Evolutionary conservation across 2,113 vertebrate species (phyloP).

Genomic region (Hippolais icterina): DNA sequence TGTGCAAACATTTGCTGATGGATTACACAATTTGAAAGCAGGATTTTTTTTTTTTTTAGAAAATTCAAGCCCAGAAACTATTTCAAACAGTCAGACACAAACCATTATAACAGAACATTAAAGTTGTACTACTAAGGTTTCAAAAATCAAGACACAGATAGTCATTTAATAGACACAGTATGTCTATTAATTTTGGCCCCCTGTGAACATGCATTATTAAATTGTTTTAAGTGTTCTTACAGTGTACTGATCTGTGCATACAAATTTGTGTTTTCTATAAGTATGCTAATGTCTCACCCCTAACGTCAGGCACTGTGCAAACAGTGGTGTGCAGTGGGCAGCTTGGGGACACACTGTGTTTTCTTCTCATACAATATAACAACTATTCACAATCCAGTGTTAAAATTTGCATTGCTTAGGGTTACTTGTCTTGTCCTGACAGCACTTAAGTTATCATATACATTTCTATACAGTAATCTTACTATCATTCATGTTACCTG

Average conservation of each 20-base stretch:
- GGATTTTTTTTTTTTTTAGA: background rate
- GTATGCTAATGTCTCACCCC: background rate
- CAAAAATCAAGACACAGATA: background rate
- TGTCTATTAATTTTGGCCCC: background rate
- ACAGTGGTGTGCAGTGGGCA: background rate
- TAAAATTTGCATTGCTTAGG: background rate
- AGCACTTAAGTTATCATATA: background rate
- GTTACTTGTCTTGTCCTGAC: background rate
- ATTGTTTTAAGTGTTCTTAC: background rate
- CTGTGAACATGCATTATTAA: background rate
- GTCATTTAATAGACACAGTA: too few species aligned
- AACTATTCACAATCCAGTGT: background rate
- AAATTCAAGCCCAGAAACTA: background rate
- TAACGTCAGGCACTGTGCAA: background rate
- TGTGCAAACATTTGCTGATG: background rate
- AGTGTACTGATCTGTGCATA: background rate
- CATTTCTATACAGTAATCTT: background rate
- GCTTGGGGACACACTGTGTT: background rate
- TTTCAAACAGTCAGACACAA: background rate
- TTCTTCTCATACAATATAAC: background rate
- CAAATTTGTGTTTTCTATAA: background rate
- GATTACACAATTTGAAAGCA: background rate
- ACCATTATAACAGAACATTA: background rate
- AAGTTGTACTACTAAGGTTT: background rate
- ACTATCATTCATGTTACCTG: background rate